These are phyloP conservation scores for Chelonoidis abingdonii DNA, from an alignment of 2,113 vertebrate genomes.

Conservation along the genomic window DNA sequence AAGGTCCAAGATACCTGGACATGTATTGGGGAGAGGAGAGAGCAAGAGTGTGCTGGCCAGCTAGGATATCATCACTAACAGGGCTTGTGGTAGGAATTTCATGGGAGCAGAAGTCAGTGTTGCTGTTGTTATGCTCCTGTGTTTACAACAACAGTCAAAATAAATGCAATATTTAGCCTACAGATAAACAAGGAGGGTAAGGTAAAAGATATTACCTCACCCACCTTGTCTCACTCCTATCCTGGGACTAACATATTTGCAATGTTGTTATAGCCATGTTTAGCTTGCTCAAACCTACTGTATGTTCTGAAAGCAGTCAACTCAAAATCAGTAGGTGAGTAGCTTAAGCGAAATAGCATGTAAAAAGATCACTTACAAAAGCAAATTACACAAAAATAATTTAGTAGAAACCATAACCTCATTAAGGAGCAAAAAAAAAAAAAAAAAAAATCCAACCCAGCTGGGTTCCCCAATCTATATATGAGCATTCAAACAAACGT, in stretches of 20 bases:
- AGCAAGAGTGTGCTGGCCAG: background rate
- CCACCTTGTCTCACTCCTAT: background rate
- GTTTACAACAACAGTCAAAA: conserved; percentile 7
- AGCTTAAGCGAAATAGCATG: conserved; percentile 10
- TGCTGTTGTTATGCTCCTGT: background rate
- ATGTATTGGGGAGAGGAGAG: background rate
- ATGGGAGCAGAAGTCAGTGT: background rate
- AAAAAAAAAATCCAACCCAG: no score
- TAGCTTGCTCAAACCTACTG: conserved; percentile 7
- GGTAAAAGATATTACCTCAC: background rate
- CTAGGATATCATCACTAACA: background rate
- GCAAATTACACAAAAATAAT: background rate
- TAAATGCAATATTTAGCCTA: background rate
- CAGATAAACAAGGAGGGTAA: background rate
- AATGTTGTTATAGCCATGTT: background rate
- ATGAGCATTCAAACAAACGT: background rate
- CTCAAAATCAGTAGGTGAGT: conserved; percentile 20
- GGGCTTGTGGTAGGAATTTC: background rate
- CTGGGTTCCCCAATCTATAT: background rate
- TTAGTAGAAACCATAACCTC: conserved; percentile 4
- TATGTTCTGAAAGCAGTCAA: conserved; percentile 6
- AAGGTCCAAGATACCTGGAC: background rate
- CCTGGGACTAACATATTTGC: background rate
- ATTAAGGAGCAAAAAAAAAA: background rate
- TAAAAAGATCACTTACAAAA: conserved; percentile 16